Evolutionary conservation across 2,888 invertebrate genomes (phyloP).

Genomic region (Mesochorus sp.): DNA sequence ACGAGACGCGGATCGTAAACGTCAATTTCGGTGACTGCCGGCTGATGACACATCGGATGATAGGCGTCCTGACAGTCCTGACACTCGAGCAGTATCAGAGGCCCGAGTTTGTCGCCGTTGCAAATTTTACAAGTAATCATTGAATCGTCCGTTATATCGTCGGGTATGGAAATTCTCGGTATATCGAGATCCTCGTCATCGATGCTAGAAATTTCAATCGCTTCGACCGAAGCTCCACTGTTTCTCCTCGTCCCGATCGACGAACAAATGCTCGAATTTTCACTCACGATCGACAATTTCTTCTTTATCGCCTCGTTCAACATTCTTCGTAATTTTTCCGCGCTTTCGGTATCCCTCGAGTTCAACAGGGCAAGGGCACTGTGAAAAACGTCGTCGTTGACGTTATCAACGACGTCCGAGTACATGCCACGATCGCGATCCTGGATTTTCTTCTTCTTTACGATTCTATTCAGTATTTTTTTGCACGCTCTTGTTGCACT

Average conservation of each 20-base stretch:
- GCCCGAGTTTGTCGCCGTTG: slow-evolving; percentile 72
- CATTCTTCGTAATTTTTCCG: slow-evolving; percentile 70
- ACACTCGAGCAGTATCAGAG: slow-evolving; percentile 74
- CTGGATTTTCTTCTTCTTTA: slow-evolving; percentile 9
- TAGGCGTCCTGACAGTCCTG: slow-evolving; percentile 75
- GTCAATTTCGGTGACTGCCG: slow-evolving; percentile 71
- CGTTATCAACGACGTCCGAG: slow-evolving; percentile 60
- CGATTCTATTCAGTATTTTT: no score
- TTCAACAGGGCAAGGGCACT: slow-evolving; percentile 70
- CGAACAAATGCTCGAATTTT: not conserved
- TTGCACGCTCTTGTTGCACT: no score
- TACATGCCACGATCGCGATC: slow-evolving; percentile 60
- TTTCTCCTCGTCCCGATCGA: slow-evolving; percentile 11
- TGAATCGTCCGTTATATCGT: slow-evolving; percentile 71
- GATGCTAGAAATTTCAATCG: not conserved
- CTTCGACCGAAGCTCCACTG: not conserved
- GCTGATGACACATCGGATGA: slow-evolving; percentile 75
- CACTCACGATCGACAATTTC: slow-evolving; percentile 55
- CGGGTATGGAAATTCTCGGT: slow-evolving; percentile 76
- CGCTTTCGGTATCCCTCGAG: slow-evolving; percentile 71
- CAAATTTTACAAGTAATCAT: slow-evolving; percentile 69
- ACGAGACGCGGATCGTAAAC: slow-evolving; percentile 73
- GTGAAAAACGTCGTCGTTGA: slow-evolving; percentile 69
- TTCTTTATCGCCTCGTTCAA: slow-evolving; percentile 67
- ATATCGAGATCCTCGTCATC: slow-evolving; percentile 67